Conservation (phyloP, 2,888 invertebrate species). For the Leptura quadrifasciata region DNA sequence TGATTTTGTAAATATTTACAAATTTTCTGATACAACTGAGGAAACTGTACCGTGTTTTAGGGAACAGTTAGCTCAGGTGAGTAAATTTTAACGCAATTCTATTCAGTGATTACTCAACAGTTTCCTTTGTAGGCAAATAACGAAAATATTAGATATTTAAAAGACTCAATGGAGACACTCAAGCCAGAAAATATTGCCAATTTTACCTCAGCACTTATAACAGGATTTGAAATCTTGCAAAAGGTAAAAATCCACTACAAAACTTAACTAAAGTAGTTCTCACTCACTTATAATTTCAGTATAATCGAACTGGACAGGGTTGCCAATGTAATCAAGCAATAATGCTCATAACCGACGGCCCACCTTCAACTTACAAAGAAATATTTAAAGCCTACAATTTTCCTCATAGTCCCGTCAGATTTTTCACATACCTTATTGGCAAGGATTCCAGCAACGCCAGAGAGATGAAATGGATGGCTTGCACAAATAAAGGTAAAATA, state of each 20-base stretch:
- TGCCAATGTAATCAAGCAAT: constrained; percentile 99
- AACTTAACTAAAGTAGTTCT: constrained; percentile 9
- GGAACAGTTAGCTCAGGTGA: constrained; percentile 90
- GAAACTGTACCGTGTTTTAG: constrained; percentile 94
- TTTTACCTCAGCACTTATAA: constrained; percentile 92
- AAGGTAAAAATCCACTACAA: constrained; percentile 77
- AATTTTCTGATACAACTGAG: constrained; percentile 89
- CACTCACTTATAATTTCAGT: constrained; percentile 73
- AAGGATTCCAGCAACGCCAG: constrained; percentile 91
- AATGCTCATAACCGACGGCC: constrained; percentile 96
- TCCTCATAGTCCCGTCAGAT: constrained; percentile 94
- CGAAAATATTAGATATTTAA: constrained; percentile 88
- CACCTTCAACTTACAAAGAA: constrained; percentile 82
- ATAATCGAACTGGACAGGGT: constrained; percentile 89
- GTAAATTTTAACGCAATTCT: constrained; percentile 15
- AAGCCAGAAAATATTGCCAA: constrained; percentile 90
- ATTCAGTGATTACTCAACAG: background rate
- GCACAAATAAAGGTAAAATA: constrained; percentile 92
- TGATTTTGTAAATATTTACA: constrained; percentile 96
- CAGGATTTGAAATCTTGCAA: constrained; percentile 93
- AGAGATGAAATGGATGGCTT: constrained; percentile 96
- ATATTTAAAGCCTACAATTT: constrained; percentile 88
- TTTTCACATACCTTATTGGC: constrained; percentile 97
- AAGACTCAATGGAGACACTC: constrained; percentile 84
- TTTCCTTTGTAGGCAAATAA: constrained; percentile 81